Percentiles rank a stretch among this genome's conserved stretches.
Conservation (phyloP, 1,140 invertebrate species). For the Cardiocondyla obscurior region DNA sequence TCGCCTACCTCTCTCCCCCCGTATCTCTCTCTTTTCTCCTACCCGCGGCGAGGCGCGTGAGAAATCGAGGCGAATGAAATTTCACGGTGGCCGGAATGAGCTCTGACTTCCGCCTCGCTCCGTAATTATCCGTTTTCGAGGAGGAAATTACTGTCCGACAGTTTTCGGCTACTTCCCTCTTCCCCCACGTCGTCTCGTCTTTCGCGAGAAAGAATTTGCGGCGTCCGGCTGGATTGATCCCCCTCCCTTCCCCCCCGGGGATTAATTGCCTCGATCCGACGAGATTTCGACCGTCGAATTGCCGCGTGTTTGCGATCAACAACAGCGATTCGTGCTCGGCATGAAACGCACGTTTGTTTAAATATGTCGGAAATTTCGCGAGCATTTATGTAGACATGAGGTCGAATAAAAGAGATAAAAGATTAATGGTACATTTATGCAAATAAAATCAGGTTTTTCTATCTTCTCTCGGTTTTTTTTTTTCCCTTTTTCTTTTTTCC, state of each 20-base stretch:
- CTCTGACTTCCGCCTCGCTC: conserved; percentile 27
- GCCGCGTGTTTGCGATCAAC: conserved; percentile 13
- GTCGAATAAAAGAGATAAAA: neutral
- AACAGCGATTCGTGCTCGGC: neutral
- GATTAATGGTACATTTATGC: neutral
- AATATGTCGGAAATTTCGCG: neutral
- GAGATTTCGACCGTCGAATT: conserved; percentile 4
- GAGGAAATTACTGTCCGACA: conserved; percentile 22
- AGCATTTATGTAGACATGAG: neutral
- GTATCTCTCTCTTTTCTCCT: neutral
- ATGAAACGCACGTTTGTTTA: neutral
- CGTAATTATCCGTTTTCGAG: conserved; percentile 41
- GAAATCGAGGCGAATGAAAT: conserved; percentile 52
- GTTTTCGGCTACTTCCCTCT: neutral
- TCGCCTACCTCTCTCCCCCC: neutral
- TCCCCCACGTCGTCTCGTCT: neutral
- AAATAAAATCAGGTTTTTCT: neutral
- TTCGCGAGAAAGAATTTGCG: conserved; percentile 1
- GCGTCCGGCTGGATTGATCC: neutral
- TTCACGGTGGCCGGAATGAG: conserved; percentile 36
- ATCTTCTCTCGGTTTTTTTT: no score
- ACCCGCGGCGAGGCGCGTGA: conserved; percentile 23
- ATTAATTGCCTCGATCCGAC: conserved; percentile 18
- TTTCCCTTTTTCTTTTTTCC: no score
- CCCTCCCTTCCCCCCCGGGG: no score